Evolutionary conservation across 2,888 invertebrate species (phyloP), one percentile per base, ranked within the genome.

Genomic region (Resseliella maxima): DNA sequence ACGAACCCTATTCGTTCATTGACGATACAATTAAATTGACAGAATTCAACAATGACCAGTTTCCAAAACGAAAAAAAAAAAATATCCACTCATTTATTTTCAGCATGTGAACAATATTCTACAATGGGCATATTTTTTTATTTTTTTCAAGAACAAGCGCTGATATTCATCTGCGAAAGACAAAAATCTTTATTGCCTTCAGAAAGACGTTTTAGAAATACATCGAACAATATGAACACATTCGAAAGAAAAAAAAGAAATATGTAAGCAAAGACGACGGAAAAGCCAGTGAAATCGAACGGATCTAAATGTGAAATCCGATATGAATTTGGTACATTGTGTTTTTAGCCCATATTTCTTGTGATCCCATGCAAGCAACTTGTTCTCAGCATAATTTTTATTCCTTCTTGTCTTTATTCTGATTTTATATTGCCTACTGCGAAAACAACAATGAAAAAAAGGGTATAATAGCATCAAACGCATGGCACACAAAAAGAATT

Each of bases 221-320:
- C 72, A n/a, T n/a, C 72, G 35, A 72, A 72, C 72, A 72, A 72
- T 72, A 31, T 31, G 21, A 59, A n/a, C 24, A n/a, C n/a, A 24
- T 59, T 31, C 72, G 72, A 31, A 72, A 72, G 15, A n/a, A 59
- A 24, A n/a, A n/a, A 59, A 59, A 24, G 24, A n/a, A n/a, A 59
- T 5, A 59, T 24, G 12, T n/a, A 24, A 24, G 2, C 10, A 31
- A 35, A 72, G 83, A n/a, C 36, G n/a, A 83, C 83, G 31, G n/a
- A 38, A 83, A 83, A 83, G 72, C 31, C 72, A 35, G 38, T 36
- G 36, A 36, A 81, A 81, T 83, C 83, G 72, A 72, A 72, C 72
- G 72, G 31, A 72, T 72, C 72, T 31, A 31, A 72, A 72, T 72
- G 72, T 72, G 72, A 72, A 72, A 83, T 83, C 83, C 83, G 83